Base-by-base conservation (phyloP, 2,113 vertebrate genomes). In the Stercorarius parasiticus region DNA sequence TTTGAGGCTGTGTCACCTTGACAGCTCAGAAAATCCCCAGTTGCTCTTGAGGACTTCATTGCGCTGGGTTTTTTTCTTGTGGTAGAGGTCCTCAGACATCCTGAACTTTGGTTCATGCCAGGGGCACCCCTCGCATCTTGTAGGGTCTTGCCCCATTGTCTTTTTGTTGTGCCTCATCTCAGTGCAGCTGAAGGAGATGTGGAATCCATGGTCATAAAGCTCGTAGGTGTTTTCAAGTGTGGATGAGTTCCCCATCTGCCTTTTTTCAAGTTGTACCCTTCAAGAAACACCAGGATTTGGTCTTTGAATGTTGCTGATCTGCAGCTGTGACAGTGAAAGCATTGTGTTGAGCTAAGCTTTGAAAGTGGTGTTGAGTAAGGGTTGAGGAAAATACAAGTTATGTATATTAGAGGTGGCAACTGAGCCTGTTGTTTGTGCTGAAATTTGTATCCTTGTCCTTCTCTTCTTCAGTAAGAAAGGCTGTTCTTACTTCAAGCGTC, bases 1-100 rank as follows among this genome's bases (percentile, higher is more conserved):
- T 96, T 77, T 80, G 93, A 83, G 94, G 82, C 62, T 62, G 27
- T 86, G 91, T 94, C 93, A 82, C 94, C 95, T 58, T 91, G 91
- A 72, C 77, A 92, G 95, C 91, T 76, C 77, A 5, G 86, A 61
- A 95, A 94, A 89, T 55, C 84, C 91, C 81, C 62, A 38, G 69
- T 69, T 88, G 58, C 70, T 78, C 43, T 6, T 7, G 43, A 92
- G 76, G 80, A 20, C 76, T 66, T 74, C 62, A 13, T 29, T 58
- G 90, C 69, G 1, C 34, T 32, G 86, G 29, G 43, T 2, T 45
- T 90, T 67, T 83, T 42, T 30, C 32, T 2, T 5, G 17, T 47
- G 53, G 4, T 3, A 5, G 36, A 89, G 66, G 18, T 45, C 38
- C 70, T 66, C 61, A 72, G 83, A 84, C 86, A 36, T 26, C 43